Percentiles rank a stretch among this genome's conserved stretches.
Conservation (phyloP, 2,113 vertebrate genomes). For the Callipepla californica region DNA sequence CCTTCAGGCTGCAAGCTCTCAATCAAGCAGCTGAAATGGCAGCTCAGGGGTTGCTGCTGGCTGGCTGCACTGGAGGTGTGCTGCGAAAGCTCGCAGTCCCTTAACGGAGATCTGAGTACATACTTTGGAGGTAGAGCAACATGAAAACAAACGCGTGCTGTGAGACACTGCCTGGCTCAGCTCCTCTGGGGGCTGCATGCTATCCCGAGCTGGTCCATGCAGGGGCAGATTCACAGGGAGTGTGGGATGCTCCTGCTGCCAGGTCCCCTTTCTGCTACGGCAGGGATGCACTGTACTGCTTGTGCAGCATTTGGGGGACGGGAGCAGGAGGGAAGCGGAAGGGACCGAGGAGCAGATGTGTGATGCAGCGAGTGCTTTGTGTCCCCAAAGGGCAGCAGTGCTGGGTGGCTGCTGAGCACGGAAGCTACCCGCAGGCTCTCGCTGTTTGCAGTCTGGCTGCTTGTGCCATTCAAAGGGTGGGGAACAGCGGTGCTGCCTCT, state of each 20-base stretch:
- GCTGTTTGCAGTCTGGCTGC: not conserved
- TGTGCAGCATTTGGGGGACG: not conserved
- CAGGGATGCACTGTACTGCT: not conserved
- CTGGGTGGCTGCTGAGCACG: not conserved
- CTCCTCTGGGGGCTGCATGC: not conserved
- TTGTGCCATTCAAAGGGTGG: not conserved
- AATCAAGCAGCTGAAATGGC: constrained; percentile 11
- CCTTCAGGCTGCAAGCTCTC: constrained; percentile 35
- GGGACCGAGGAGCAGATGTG: not conserved
- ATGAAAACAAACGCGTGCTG: not conserved
- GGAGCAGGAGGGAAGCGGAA: not conserved
- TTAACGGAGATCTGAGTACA: not conserved
- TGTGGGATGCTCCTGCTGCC: accelerated
- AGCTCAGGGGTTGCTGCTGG: not conserved
- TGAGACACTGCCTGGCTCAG: not conserved
- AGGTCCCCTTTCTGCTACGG: not conserved
- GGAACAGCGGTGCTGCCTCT: not conserved
- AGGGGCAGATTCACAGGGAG: not conserved
- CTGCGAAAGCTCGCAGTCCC: not conserved
- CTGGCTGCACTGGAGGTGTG: not conserved
- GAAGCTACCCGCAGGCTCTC: not conserved
- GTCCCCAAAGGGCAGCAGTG: not conserved
- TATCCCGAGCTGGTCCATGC: not conserved
- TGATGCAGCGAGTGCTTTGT: not conserved
- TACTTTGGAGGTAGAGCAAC: not conserved